phyloP scores from a whole-genome alignment of 23 tunicate species.

The Halocynthia roretzi region DNA sequence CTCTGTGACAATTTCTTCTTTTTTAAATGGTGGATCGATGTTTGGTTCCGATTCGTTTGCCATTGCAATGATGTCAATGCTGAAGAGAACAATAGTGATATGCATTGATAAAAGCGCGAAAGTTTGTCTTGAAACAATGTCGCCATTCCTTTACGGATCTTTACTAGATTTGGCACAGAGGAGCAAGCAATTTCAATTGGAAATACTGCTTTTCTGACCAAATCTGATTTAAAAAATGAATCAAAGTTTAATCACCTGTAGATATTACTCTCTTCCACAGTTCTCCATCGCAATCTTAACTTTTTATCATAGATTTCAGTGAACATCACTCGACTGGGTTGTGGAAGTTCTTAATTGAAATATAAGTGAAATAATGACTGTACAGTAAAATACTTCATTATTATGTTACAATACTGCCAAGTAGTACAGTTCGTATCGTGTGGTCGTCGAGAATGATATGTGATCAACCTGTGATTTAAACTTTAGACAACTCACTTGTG shows the following conservation, averaged over 20 bases:
- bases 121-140: too few species aligned
- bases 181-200: too few species aligned
- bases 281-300: conserved; percentile 54
- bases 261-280: conserved; percentile 31
- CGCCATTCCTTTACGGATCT: too few species aligned
- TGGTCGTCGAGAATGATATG: too few species aligned
- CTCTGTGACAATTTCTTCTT: conserved; percentile 1
- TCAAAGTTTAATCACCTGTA: neutral
- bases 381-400: too few species aligned
- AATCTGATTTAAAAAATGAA: neutral
- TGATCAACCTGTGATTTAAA: neutral
- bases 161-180: too few species aligned
- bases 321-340: conserved; percentile 51
- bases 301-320: conserved; percentile 32
- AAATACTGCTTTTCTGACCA: too few species aligned
- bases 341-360: conserved; percentile 39
- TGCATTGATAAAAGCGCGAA: neutral
- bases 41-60: conserved; percentile 9
- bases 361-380: neutral
- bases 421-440: too few species aligned
- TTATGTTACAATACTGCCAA: too few species aligned
- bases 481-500: conserved; percentile 57
- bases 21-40: neutral
- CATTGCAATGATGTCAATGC: conserved; percentile 10
- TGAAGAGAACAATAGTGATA: neutral